Base-by-base conservation (phyloP, 2,888 invertebrate genomes). In the Neoaliturus tenellus region DNA sequence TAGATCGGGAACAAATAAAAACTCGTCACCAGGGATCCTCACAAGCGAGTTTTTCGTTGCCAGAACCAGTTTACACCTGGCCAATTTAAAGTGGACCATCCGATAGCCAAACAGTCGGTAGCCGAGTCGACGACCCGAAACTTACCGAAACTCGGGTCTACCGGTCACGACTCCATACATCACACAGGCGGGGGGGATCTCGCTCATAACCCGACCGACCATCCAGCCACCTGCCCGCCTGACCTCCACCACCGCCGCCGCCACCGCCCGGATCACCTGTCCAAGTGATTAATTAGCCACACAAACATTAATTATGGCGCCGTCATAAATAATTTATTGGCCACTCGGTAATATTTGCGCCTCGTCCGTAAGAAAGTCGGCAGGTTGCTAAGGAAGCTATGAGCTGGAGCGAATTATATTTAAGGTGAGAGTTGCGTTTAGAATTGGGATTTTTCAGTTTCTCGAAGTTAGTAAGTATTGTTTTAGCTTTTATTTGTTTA, bases 51-150 rank as follows among this genome's bases (percentile, higher is more conserved):
- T 39, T 23, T 33, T 23, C 1, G 35, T n/a, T 14, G 31, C 6
- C 67, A 31, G 39, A 44, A 75, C 75, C 75, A 39, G 75, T 75
- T 44, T 73, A 73, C 41, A 41, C 75, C 44, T 35, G 75, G 14
- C 44, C 44, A 75, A 75, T 75, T 75, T 75, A 75, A 75, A 75
- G 75, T 75, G 75, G 75, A 75, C 75, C 75, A 75, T 75, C 75
- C 44, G 75, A 75, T 75, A 75, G n/a, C 23, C 28, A 6, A 71
- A 35, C 44, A 5, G 14, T 23, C 48, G 48, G 75, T 44, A 48
- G 48, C 48, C 25, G 48, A 39, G 48, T 44, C 48, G 28, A 17
- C 17, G 44, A 48, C 44, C 75, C 44, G 75, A 75, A 35, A 75
- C 75, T 75, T 75, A 75, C 75, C 75, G 75, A 69, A 69, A 33